Conservation (phyloP, 2,797 vertebrate species). For the Rhincodon typus region DNA sequence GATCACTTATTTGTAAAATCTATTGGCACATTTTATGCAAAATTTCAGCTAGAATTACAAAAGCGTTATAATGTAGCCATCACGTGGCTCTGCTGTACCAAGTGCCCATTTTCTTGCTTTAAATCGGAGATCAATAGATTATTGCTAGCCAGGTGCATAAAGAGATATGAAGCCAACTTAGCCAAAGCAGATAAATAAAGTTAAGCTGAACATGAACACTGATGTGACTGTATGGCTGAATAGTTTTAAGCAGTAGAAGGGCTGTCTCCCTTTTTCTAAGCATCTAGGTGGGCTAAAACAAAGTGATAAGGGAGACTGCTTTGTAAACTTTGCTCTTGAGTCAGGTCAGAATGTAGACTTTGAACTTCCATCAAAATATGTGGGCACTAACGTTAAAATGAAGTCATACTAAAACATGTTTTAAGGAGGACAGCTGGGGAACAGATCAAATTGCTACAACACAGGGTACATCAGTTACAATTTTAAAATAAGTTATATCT, state of each 20-base stretch:
- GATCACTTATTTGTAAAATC: too few relatives aligned
- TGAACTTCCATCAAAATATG: background rate
- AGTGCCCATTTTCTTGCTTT: background rate
- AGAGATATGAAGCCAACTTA: background rate
- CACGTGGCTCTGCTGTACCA: too few relatives aligned
- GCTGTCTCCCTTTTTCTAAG: background rate
- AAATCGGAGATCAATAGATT: background rate
- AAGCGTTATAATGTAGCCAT: too few relatives aligned
- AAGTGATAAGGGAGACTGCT: background rate
- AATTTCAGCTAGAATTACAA: too few relatives aligned
- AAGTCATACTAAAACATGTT: background rate
- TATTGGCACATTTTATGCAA: too few relatives aligned
- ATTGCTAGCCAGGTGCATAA: background rate
- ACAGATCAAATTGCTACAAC: background rate
- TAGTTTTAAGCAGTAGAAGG: background rate
- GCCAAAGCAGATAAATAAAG: background rate
- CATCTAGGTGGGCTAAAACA: background rate
- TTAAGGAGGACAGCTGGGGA: background rate
- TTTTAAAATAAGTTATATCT: background rate
- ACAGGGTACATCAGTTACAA: background rate
- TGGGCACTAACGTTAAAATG: too few relatives aligned
- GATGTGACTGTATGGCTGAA: background rate
- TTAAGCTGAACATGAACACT: background rate
- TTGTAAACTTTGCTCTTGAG: background rate
- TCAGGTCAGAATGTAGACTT: background rate